Evolutionary conservation across 64 coral and sea anemone species (phyloP).

Genomic region (Stichodactyla helianthus): DNA sequence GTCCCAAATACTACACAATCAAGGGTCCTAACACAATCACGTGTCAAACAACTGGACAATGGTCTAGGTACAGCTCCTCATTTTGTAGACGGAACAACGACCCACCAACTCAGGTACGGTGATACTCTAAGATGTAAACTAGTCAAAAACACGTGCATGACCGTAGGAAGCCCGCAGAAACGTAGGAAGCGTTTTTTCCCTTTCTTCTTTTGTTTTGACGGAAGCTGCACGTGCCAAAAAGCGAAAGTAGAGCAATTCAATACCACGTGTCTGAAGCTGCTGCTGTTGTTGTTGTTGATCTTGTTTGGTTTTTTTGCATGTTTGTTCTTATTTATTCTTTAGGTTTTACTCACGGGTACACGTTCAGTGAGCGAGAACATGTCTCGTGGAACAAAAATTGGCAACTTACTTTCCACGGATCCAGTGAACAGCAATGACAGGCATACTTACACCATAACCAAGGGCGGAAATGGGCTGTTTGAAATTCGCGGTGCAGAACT

Average conservation of each 20-base stretch:
- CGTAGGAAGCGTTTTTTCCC: not conserved
- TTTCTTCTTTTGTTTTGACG: no score
- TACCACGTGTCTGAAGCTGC: no score
- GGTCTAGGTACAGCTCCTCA: conserved; percentile 59
- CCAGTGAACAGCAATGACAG: conserved; percentile 65
- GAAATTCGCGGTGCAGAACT: conserved; percentile 58
- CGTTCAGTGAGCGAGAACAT: conserved; percentile 68
- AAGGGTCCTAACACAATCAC: conserved; percentile 60
- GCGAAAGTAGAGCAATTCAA: no score
- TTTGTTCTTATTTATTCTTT: not conserved
- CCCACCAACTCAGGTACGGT: conserved; percentile 75
- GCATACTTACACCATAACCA: conserved; percentile 68
- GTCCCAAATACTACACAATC: conserved; percentile 68
- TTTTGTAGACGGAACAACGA: conserved; percentile 92
- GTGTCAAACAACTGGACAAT: conserved; percentile 81
- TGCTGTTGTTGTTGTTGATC: no score
- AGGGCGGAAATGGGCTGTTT: conserved; percentile 62
- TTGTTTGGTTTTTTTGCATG: no score
- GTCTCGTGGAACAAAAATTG: conserved; percentile 55
- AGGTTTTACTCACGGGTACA: conserved; percentile 74
- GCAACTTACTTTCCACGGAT: conserved; percentile 60
- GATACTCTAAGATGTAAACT: not conserved
- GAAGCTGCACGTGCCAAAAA: no score
- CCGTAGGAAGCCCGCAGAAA: no score
- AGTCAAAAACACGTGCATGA: not conserved